Evolutionary conservation across 2,113 vertebrate species (phyloP).

Genomic region (Sceloporus undulatus): DNA sequence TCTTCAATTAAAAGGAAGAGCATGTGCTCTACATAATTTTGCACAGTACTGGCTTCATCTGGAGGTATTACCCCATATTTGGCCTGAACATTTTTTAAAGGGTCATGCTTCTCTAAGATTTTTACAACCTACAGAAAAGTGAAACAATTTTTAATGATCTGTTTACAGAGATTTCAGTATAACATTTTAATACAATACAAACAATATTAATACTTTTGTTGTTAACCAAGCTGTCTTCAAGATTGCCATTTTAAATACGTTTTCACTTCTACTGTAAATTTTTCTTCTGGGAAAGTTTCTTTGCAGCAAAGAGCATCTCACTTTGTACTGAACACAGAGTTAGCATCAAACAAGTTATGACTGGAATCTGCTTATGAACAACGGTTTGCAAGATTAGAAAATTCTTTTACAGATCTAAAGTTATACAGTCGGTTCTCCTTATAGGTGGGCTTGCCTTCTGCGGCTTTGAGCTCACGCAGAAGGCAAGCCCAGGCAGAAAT

Average conservation of each 20-base stretch:
- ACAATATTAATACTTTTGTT: neutral
- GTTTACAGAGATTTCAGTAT: neutral
- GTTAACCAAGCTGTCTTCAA: neutral
- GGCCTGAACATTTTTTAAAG: slow-evolving; percentile 85
- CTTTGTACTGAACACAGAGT: neutral
- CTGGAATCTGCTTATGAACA: neutral
- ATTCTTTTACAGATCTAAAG: neutral
- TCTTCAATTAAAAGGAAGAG: slow-evolving; percentile 95
- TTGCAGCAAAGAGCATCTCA: neutral
- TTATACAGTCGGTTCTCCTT: too few species aligned
- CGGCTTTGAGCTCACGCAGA: too few species aligned
- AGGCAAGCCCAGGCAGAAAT: too few species aligned
- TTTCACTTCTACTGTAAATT: neutral
- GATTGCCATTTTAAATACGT: neutral
- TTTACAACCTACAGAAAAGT: slow-evolving; percentile 89
- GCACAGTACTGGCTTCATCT: slow-evolving; percentile 95
- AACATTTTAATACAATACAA: too few species aligned
- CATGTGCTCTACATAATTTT: slow-evolving; percentile 99
- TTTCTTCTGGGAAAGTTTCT: neutral
- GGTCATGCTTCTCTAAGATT: slow-evolving; percentile 96
- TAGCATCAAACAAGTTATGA: neutral
- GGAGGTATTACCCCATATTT: slow-evolving; percentile 85
- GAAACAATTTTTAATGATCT: slow-evolving; percentile 42
- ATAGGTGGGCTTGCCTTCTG: too few species aligned
- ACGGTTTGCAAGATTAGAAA: neutral